Evolutionary conservation across 2,113 vertebrate genomes (phyloP), one percentile per base, ranked within the genome.

Genomic region (Platichthys stellatus): DNA sequence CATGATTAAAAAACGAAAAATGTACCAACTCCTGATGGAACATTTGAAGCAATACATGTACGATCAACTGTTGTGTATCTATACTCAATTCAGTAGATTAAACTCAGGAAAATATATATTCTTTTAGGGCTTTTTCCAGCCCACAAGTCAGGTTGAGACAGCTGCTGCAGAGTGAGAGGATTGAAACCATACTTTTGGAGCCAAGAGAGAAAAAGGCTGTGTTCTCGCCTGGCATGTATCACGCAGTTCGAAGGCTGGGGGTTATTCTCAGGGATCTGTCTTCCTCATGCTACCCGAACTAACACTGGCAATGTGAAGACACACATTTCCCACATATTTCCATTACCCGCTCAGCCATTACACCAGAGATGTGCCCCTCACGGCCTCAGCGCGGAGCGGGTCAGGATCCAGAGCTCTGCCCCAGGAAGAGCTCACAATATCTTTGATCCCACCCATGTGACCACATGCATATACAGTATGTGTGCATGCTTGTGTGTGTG

Each of bases 371-470:
- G 45, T 26, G 72, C 28, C 64, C 40, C 56, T 65, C 51, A 47
- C 17, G 59, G 60, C 35, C 51, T 58, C 5, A 47, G 23, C 72
- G 58, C 68, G 77, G 77, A 76, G 63, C 17, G 63, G 64, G 75
- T 75, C 69, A 45, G 65, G 38, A 62, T 70, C n/a, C 63, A 71
- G 63, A 80, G 72, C 65, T 24, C 45, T 58, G 59, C 80, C 81
- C 31, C 56, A 15, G 69, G 21, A 79, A 77, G 12, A 5, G 63
- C 57, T 43, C 40, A 43, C 12, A 43, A 13, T 13, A 57, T 64
- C 53, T 86, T 81, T 84, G 78, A 81, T 88, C 45, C 49, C 26
- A 69, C 65, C 18, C 71, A 28, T 61, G 14, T 54, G 40, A 68
- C 49, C 47, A 10, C 26, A 35, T 47, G 24, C 64, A 59, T 59